These are phyloP conservation scores for Paraescarpia echinospica DNA, from an alignment of 1,140 invertebrate genomes.

Conservation along the genomic window DNA sequence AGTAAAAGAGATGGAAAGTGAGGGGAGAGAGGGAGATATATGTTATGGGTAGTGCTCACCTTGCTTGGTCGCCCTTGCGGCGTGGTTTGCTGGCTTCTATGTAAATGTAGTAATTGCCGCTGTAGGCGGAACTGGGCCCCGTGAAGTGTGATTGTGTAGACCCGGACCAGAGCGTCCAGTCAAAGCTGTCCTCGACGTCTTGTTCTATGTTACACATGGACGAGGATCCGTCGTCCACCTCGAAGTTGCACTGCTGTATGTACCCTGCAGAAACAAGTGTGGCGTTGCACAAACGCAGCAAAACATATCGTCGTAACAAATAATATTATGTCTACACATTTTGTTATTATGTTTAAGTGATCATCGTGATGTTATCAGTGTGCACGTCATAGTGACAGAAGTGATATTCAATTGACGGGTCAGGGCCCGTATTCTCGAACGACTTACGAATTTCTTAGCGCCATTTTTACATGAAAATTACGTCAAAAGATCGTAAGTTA, in stretches of 20 bases:
- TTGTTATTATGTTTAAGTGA: too few relatives aligned
- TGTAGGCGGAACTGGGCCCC: conserved; percentile 23
- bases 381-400: too few relatives aligned
- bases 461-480: too few relatives aligned
- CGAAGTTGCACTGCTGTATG: conserved; percentile 19
- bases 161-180: conserved; percentile 23
- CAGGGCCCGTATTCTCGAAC: too few relatives aligned
- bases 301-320: too few relatives aligned
- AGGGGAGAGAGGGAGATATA: too few relatives aligned
- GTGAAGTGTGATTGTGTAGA: conserved; percentile 13
- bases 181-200: conserved; percentile 22
- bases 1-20: too few relatives aligned
- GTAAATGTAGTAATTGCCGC: conserved; percentile 49
- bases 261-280: conserved; percentile 16
- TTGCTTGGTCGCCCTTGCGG: conserved; percentile 46
- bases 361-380: too few relatives aligned
- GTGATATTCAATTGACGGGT: too few relatives aligned
- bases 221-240: conserved; percentile 12
- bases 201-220: conserved; percentile 14
- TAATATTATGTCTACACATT: too few relatives aligned
- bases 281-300: background rate
- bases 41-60: conserved; percentile 22
- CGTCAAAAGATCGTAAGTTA: too few relatives aligned
- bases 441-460: too few relatives aligned
- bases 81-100: conserved; percentile 49